Conservation (phyloP, 2,797 vertebrate genomes). For the Miichthys miiuy region DNA sequence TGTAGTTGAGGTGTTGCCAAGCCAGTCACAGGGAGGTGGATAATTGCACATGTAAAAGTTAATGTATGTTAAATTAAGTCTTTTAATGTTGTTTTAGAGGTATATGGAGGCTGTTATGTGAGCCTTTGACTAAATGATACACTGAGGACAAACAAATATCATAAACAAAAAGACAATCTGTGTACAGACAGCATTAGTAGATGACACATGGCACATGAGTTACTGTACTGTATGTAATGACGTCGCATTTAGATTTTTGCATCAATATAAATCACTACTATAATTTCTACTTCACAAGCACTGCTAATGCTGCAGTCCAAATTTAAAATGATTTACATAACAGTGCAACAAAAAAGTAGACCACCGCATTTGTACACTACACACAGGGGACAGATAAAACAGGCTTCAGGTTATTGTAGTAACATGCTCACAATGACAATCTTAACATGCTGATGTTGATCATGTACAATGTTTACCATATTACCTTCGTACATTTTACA, state of each 20-base stretch:
- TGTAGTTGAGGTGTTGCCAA: slow-evolving; percentile 24
- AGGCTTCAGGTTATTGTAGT: neutral
- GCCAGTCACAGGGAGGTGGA: slow-evolving; percentile 9
- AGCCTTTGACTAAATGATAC: slow-evolving; percentile 1
- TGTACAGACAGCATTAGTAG: neutral
- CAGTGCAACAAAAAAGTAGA: neutral
- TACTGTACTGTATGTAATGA: neutral
- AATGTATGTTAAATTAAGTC: slow-evolving; percentile 14
- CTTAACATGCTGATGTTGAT: neutral
- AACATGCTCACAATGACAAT: neutral
- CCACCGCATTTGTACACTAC: neutral
- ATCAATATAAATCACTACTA: neutral
- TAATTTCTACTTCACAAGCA: neutral
- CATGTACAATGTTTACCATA: too few relatives aligned
- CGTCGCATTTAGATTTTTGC: neutral
- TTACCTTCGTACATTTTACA: too few relatives aligned
- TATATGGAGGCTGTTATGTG: neutral
- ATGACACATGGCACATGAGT: neutral
- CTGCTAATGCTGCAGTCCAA: neutral
- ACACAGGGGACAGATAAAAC: neutral
- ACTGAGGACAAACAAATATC: neutral
- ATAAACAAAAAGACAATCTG: neutral
- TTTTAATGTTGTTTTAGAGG: slow-evolving; percentile 22
- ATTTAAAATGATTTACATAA: neutral
- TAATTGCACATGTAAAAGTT: slow-evolving; percentile 13